These are phyloP conservation scores for Rana temporaria DNA, from an alignment of 2,113 vertebrate genomes.

Conservation along the genomic window DNA sequence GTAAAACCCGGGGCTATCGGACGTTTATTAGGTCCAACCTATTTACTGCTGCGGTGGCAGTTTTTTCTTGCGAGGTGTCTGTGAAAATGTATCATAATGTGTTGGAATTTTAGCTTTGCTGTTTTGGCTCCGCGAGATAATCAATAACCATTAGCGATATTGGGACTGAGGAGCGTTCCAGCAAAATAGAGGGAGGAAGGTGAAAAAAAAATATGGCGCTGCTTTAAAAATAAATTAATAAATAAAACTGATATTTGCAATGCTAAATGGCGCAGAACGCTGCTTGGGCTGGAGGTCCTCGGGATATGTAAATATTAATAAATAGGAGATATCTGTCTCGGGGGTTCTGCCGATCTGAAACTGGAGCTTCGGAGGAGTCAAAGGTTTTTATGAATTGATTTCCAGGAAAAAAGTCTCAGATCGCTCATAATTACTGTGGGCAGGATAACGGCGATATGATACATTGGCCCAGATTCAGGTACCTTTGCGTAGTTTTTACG, in stretches of 20 bases:
- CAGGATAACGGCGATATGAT: too few species aligned
- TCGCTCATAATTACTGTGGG: too few species aligned
- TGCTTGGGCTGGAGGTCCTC: neutral
- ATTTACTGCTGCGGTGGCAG: conserved; percentile 56
- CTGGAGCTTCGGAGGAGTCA: neutral
- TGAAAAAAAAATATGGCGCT: neutral
- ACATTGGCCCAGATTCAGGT: too few species aligned
- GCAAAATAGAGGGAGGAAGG: conserved; percentile 48
- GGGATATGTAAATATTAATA: conserved; percentile 10
- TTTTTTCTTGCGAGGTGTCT: conserved; percentile 58
- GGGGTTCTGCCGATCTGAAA: too few species aligned
- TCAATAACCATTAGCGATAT: conserved; percentile 63
- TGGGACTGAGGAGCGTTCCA: conserved; percentile 51
- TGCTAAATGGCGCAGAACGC: neutral
- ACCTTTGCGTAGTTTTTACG: too few species aligned
- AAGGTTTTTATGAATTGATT: neutral
- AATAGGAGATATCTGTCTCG: neutral
- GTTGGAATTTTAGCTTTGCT: conserved; percentile 61
- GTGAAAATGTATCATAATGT: conserved; percentile 59
- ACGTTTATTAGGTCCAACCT: conserved; percentile 7
- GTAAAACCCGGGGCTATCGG: neutral
- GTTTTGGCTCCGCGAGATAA: conserved; percentile 54
- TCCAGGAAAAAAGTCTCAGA: too few species aligned
- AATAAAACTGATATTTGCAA: conserved; percentile 25
- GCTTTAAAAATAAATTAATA: neutral